phyloP scores from a whole-genome alignment of 2,113 vertebrate species.

The Arvicanthis niloticus region DNA sequence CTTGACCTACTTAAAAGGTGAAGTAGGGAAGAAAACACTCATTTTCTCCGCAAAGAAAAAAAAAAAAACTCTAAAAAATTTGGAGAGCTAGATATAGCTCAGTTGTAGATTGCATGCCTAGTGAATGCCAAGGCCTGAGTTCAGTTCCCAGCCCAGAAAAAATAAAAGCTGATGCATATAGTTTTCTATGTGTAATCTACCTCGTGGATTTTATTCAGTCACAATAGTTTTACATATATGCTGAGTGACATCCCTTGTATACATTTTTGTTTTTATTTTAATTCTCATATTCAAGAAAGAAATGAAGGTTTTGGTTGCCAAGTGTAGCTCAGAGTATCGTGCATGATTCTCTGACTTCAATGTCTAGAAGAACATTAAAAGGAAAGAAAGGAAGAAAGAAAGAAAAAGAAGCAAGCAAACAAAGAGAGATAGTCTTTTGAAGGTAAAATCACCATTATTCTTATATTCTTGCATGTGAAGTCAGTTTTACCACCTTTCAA shows the following conservation, averaged over 20 bases:
- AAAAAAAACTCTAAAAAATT: slow-evolving; percentile 69
- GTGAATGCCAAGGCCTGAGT: neutral
- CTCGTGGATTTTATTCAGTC: slow-evolving; percentile 45
- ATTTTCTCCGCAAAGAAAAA: slow-evolving; percentile 73
- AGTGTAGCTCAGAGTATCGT: neutral
- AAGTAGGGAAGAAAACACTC: slow-evolving; percentile 55
- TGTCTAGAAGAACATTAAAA: neutral
- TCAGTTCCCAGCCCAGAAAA: neutral
- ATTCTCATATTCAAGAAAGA: neutral
- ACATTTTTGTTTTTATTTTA: slow-evolving; percentile 29
- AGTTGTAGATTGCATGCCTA: neutral
- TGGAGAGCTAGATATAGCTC: neutral
- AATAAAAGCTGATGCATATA: slow-evolving; percentile 24
- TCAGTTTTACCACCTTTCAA: slow-evolving; percentile 38
- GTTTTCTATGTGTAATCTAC: neutral
- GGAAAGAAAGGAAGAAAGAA: neutral
- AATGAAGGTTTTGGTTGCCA: neutral
- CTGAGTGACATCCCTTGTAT: neutral
- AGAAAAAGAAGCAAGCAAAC: neutral
- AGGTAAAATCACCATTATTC: slow-evolving; percentile 6
- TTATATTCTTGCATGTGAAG: neutral
- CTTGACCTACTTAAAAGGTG: slow-evolving; percentile 64
- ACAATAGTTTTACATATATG: slow-evolving; percentile 22
- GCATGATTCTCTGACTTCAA: neutral
- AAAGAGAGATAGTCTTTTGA: neutral